Conservation (phyloP, 2,797 vertebrate genomes). For the Takifugu rubripes region DNA sequence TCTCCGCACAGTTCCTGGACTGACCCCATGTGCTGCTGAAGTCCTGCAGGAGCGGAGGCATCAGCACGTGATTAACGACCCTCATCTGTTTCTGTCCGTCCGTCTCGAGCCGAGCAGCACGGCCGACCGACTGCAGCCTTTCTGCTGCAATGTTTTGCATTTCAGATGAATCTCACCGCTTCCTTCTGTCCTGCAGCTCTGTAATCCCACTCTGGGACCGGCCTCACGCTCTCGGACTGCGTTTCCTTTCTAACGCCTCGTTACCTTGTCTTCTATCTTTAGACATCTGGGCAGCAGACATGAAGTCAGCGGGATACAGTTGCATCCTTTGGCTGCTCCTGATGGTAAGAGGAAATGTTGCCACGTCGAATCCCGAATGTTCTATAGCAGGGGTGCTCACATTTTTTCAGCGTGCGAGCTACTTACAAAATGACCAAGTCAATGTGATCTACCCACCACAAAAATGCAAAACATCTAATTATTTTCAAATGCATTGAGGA, state of each 20-base stretch:
- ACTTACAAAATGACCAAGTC: no score
- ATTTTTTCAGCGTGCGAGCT: no score
- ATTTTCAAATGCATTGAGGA: no score
- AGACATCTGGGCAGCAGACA: conserved; percentile 46
- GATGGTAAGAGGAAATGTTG: conserved; percentile 49
- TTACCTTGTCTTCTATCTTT: conserved; percentile 15
- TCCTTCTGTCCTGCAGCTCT: conserved; percentile 22
- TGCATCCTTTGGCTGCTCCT: conserved; percentile 54
- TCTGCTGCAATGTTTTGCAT: conserved; percentile 52
- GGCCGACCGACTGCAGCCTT: conserved; percentile 8
- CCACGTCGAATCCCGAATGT: conserved; percentile 6
- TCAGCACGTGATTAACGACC: conserved; percentile 34
- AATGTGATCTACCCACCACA: no score
- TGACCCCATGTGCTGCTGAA: neutral
- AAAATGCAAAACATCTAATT: no score
- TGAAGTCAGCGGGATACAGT: conserved; percentile 41
- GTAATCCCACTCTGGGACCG: conserved; percentile 39
- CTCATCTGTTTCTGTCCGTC: conserved; percentile 22
- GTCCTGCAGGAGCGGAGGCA: conserved; percentile 10
- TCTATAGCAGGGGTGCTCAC: no score
- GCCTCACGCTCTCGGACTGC: conserved; percentile 38
- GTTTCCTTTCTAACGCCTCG: conserved; percentile 27
- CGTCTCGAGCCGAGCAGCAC: neutral
- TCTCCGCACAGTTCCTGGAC: conserved; percentile 18
- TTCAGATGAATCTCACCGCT: conserved; percentile 44